Evolutionary conservation across 2,113 vertebrate genomes (phyloP).

Genomic region (Tenebrosternarchus preto): DNA sequence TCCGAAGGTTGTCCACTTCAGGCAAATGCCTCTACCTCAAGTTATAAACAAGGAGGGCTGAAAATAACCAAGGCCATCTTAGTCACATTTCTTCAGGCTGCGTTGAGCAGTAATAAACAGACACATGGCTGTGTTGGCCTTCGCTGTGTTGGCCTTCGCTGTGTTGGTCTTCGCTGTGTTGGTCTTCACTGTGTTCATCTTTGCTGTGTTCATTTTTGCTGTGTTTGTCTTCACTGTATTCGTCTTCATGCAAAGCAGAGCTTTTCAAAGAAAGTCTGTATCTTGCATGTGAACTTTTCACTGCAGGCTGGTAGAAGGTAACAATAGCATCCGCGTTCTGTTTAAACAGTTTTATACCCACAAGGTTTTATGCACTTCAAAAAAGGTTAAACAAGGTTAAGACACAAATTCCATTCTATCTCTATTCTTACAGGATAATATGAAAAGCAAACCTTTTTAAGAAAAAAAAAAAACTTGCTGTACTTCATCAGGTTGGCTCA

Average conservation of each 20-base stretch:
- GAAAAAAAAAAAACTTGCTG: not conserved
- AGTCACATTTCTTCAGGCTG: conserved; percentile 59
- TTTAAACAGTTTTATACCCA: not conserved
- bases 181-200: no score
- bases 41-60: conserved; percentile 57
- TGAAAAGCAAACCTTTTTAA: not conserved
- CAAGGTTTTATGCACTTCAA: not conserved
- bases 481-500: not conserved
- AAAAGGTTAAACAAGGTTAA: no score
- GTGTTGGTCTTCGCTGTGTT: no score
- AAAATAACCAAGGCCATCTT: conserved; percentile 64
- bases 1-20: conserved; percentile 62
- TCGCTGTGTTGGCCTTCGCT: no score
- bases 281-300: not conserved
- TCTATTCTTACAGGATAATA: no score
- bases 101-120: not conserved
- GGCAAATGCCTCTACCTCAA: conserved; percentile 62
- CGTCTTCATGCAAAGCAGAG: not conserved
- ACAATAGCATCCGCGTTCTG: not conserved
- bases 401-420: no score
- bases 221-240: no score
- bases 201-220: no score
- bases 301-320: not conserved
- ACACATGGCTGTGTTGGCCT: not conserved
- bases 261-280: not conserved